These are phyloP conservation scores for Parazoanthus swiftii DNA, from an alignment of 92 coral and sea anemone genomes.

Conservation along the genomic window DNA sequence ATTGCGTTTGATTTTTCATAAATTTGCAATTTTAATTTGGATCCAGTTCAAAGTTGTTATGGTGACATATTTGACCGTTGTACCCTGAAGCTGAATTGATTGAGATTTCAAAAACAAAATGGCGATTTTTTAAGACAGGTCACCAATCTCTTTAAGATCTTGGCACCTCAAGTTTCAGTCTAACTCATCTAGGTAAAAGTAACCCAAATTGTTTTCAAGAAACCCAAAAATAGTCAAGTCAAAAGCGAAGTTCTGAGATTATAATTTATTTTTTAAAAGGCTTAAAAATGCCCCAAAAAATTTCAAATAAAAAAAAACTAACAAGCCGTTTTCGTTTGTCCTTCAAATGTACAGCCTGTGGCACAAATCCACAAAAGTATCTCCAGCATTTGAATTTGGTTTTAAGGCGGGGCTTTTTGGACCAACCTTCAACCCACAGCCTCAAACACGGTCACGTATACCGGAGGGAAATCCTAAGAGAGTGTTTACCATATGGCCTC, in stretches of 20 bases:
- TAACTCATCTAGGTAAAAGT: background rate
- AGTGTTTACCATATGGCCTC: background rate
- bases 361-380: background rate
- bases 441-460: background rate
- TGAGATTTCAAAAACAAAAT: no score
- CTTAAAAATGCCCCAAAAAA: background rate
- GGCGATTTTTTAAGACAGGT: background rate
- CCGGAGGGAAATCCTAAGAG: background rate
- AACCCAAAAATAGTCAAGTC: background rate
- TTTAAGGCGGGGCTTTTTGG: background rate
- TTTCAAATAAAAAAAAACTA: background rate
- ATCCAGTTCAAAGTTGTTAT: background rate
- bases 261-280: no score
- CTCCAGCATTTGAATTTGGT: background rate
- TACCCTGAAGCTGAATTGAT: background rate
- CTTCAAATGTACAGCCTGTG: background rate
- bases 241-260: no score
- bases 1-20: background rate
- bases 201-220: background rate
- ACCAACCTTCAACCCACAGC: background rate
- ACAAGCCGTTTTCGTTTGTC: no score
- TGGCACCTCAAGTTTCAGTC: background rate
- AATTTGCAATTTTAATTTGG: background rate
- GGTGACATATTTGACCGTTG: background rate
- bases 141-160: background rate